These are phyloP conservation scores for Planococcus citri DNA, from an alignment of 1,140 invertebrate genomes.

Conservation along the genomic window DNA sequence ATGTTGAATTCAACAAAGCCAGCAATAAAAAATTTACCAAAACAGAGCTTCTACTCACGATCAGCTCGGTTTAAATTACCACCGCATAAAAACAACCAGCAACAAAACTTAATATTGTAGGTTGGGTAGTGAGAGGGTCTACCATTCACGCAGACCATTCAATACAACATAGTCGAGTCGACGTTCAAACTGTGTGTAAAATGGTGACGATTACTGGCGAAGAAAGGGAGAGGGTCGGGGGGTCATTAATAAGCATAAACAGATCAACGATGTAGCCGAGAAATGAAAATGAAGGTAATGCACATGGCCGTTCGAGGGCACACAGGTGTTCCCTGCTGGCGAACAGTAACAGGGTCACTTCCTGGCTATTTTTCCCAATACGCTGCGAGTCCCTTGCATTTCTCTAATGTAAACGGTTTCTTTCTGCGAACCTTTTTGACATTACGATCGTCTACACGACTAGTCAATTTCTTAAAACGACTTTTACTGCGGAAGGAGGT, in stretches of 20 bases:
- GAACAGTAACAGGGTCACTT: constrained; percentile 9
- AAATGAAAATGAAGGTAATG: constrained; percentile 17
- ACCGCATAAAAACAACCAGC: too few species aligned
- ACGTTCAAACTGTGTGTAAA: too few species aligned
- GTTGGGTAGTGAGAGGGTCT: too few species aligned
- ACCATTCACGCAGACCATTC: too few species aligned
- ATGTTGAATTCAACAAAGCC: too few species aligned
- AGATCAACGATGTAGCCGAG: not conserved
- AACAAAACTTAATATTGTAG: too few species aligned
- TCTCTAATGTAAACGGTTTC: not conserved
- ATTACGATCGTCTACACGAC: constrained; percentile 11
- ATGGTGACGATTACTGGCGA: too few species aligned
- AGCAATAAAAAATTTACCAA: too few species aligned
- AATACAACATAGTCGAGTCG: too few species aligned
- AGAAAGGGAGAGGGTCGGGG: not conserved
- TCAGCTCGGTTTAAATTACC: too few species aligned
- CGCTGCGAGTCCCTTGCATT: not conserved
- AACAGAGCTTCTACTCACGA: too few species aligned
- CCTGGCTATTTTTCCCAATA: constrained; percentile 17
- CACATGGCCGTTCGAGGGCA: constrained; percentile 2
- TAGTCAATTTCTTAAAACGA: constrained; percentile 18
- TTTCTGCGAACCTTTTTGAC: not conserved
- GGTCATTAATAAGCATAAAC: constrained; percentile 11
- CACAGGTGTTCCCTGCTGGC: constrained; percentile 11
- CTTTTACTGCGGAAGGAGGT: constrained; percentile 14